These are phyloP conservation scores for Xenopus borealis DNA, from an alignment of 2,113 vertebrate genomes.

Conservation along the genomic window DNA sequence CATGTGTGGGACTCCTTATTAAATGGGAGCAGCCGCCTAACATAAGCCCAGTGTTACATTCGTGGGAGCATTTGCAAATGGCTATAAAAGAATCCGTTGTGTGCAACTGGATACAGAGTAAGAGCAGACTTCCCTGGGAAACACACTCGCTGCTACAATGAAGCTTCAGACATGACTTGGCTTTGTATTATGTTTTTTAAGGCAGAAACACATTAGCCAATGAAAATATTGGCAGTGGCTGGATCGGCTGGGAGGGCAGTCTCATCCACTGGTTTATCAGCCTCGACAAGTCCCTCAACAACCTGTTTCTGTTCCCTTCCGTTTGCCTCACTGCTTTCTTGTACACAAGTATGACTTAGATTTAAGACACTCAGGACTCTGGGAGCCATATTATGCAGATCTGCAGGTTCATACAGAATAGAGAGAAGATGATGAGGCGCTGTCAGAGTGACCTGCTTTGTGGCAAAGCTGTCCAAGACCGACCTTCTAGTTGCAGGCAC, in stretches of 20 bases:
- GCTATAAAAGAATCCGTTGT: too few species aligned
- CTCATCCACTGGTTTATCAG: conserved; percentile 27
- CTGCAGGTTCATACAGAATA: conserved; percentile 46
- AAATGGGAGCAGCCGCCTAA: too few species aligned
- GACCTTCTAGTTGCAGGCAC: conserved; percentile 51
- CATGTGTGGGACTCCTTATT: too few species aligned
- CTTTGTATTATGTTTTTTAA: too few species aligned
- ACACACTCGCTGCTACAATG: too few species aligned
- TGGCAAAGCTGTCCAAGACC: conserved; percentile 53
- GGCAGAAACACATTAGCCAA: conserved; percentile 15
- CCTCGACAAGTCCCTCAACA: neutral
- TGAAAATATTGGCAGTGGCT: neutral
- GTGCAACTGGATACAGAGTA: too few species aligned
- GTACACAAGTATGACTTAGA: neutral
- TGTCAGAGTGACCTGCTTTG: conserved; percentile 49
- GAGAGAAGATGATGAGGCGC: conserved; percentile 54
- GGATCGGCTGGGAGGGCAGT: conserved; percentile 20
- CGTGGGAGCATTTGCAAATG: too few species aligned
- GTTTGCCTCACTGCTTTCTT: neutral
- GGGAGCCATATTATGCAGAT: conserved; percentile 46
- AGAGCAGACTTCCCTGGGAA: too few species aligned
- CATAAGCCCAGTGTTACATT: too few species aligned
- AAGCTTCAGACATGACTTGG: too few species aligned
- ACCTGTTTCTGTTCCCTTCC: neutral
- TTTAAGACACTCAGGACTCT: neutral